These are phyloP conservation scores for Dallia pectoralis DNA, from an alignment of 2,797 vertebrate species.

Conservation along the genomic window DNA sequence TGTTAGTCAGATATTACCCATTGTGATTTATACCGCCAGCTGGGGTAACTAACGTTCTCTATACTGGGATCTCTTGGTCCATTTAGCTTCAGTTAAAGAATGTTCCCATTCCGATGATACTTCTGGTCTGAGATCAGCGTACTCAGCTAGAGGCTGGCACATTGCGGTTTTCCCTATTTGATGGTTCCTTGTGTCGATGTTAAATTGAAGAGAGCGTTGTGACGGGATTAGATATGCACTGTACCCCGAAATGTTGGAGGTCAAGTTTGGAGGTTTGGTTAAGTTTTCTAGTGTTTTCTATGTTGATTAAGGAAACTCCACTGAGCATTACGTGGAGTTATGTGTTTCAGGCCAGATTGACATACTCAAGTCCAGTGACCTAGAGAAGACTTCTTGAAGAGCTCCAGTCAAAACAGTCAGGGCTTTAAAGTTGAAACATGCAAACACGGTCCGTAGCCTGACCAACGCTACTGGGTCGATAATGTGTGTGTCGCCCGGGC, in stretches of 20 bases:
- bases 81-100: not conserved
- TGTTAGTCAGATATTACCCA: not conserved
- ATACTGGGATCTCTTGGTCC: not conserved
- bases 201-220: not conserved
- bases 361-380: not conserved
- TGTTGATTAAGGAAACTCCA: too few relatives aligned
- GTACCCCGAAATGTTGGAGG: not conserved
- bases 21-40: not conserved
- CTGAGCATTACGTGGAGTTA: not conserved
- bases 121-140: not conserved
- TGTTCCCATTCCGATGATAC: not conserved
- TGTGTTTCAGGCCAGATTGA: not conserved
- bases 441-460: not conserved
- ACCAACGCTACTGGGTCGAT: not conserved
- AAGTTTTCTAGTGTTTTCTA: not conserved
- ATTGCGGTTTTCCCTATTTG: not conserved
- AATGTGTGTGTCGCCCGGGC: not conserved
- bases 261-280: not conserved
- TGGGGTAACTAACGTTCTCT: not conserved
- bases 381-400: slow-evolving; percentile 2
- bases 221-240: not conserved
- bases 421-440: not conserved
- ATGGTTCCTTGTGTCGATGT: not conserved
- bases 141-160: not conserved
- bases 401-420: not conserved